phyloP scores from a whole-genome alignment of 2,888 invertebrate genomes.

The Cylindroiulus punctatus region DNA sequence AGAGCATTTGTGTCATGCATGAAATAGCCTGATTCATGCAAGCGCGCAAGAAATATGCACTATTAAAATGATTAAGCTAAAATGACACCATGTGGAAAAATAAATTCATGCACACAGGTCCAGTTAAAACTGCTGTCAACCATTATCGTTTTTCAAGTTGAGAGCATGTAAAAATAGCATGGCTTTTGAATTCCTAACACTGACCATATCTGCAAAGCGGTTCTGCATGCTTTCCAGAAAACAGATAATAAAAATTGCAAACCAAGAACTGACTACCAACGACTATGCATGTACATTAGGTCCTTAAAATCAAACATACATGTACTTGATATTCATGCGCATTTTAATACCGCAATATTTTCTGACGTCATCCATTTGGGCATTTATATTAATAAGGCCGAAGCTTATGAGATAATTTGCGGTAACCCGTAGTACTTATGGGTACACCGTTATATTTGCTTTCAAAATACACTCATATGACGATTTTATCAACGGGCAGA shows the following conservation, averaged over 20 bases:
- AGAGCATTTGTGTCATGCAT: conserved; percentile 3
- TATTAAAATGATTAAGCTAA: conserved; percentile 31
- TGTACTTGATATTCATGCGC: too few species aligned
- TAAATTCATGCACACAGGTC: not conserved
- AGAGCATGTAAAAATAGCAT: not conserved
- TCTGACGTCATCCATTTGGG: too few species aligned
- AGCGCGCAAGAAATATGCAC: not conserved
- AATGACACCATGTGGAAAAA: conserved; percentile 1
- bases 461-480: too few species aligned
- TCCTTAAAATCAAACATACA: too few species aligned
- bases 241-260: not conserved
- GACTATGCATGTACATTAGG: too few species aligned
- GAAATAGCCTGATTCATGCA: not conserved
- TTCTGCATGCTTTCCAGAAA: not conserved
- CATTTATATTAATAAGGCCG: too few species aligned
- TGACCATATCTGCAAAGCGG: not conserved
- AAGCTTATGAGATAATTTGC: too few species aligned
- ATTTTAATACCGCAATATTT: too few species aligned
- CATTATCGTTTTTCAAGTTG: not conserved
- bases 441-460: too few species aligned
- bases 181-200: not conserved
- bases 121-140: not conserved
- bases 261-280: too few species aligned
- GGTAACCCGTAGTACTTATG: too few species aligned
- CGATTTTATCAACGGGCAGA: too few species aligned